Evolutionary conservation across 2,113 vertebrate species (phyloP).

Genomic region (Hippopotamus amphibius): DNA sequence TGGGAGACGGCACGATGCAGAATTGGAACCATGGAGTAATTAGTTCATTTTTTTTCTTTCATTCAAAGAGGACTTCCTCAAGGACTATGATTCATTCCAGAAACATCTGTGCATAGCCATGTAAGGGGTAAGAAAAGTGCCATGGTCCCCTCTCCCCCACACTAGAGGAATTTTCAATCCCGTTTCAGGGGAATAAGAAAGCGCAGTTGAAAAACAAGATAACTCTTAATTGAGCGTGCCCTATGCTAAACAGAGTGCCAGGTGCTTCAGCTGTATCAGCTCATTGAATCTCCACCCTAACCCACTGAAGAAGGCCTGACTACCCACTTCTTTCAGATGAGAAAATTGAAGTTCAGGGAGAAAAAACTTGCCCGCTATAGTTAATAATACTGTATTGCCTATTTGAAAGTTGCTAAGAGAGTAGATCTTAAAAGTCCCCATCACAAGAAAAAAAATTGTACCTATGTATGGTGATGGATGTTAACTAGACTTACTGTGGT

Average conservation of each 20-base stretch:
- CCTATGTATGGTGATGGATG: neutral
- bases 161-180: conserved; percentile 36
- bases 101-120: conserved; percentile 53
- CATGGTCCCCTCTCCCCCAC: neutral
- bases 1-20: neutral
- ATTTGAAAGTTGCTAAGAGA: conserved; percentile 9
- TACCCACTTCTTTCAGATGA: neutral
- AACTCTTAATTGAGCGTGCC: neutral
- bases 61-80: conserved; percentile 62
- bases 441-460: neutral
- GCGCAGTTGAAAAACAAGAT: conserved; percentile 26
- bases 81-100: conserved; percentile 64
- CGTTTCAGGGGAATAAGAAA: conserved; percentile 27
- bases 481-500: neutral
- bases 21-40: conserved; percentile 40
- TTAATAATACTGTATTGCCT: neutral
- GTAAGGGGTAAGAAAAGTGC: conserved; percentile 32
- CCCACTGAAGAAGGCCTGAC: neutral
- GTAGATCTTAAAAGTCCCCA: neutral
- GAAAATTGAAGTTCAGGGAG: neutral
- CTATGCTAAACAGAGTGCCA: neutral
- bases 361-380: neutral
- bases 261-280: neutral
- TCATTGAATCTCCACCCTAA: neutral
- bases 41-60: conserved; percentile 57